Evolutionary conservation across 2,113 vertebrate species (phyloP), one percentile per base, ranked within the genome.

Genomic region (Dunckerocampus dactyliophorus): DNA sequence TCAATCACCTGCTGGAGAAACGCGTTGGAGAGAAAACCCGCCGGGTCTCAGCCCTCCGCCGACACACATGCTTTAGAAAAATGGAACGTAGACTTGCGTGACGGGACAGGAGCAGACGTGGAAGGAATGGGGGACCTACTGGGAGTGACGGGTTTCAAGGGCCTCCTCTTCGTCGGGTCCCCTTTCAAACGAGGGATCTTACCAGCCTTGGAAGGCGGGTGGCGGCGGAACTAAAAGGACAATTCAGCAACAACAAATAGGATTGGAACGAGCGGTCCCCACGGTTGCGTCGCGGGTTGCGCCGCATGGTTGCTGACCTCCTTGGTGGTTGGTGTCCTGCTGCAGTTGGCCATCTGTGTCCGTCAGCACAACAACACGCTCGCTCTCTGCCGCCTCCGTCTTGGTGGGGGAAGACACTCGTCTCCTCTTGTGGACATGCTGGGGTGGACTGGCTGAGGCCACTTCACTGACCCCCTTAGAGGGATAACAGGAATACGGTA

Each of bases 121-220:
- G 3, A 7, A 31, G 8, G 13, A 34, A 7, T 19, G 52, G 1
- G 50, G 0, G 21, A 62, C 92, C 90, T 93, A 99, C 97, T 95
- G 11, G 96, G 95, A 20, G 95, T 98, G 24, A 82, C 79, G 0
- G 84, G 81, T 74, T 87, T 86, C 58, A 83, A 56, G 8, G 17
- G 65, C 74, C 81, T 94, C 50, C 21, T 81, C 62, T 72, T 89
- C 59, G 80, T 86, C 83, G 61, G 83, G 19, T 17, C 57, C 15
- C 83, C 69, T 43, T 22, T 75, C 19, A 47, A 47, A 4, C 82
- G 65, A 62, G 92, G 87, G 60, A 91, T 94, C 82, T 86, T 94
- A 58, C 84, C 85, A 63, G 54, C 47, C 60, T 52, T 76, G 19
- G 21, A 0, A 9, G 42, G 49, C 56, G 66, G n/a, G 76, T 6